A percentile compares a stretch with the other conserved stretches of the same genome.
Evolutionary conservation across 2,113 vertebrate genomes (phyloP).

Genomic region (Nothobranchius furzeri): DNA sequence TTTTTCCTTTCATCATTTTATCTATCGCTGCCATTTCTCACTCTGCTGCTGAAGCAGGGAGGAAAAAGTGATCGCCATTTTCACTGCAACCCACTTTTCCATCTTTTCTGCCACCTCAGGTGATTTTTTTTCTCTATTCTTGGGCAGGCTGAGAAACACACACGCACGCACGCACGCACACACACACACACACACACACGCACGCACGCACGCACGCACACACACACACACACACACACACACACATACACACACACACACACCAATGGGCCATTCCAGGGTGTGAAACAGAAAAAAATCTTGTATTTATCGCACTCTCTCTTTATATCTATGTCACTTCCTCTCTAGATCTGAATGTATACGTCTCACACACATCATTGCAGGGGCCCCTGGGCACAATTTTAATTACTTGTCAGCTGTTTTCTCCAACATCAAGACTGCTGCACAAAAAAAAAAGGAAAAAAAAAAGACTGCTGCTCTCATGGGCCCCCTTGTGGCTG

Average conservation of each 20-base stretch:
- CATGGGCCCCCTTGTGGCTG: too few relatives aligned
- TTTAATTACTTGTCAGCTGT: too few relatives aligned
- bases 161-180: neutral
- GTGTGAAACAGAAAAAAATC: constrained; percentile 33
- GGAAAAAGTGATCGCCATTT: constrained; percentile 26
- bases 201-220: neutral
- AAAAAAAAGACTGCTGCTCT: too few relatives aligned
- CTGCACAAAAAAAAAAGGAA: too few relatives aligned
- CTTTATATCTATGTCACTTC: neutral
- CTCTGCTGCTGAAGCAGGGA: constrained; percentile 6
- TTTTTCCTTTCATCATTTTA: neutral
- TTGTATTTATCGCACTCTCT: constrained; percentile 19
- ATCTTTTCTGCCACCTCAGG: constrained; percentile 44
- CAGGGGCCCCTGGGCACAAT: too few relatives aligned
- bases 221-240: too few relatives aligned
- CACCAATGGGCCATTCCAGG: constrained; percentile 4
- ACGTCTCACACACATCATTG: too few relatives aligned
- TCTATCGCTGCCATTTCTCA: constrained; percentile 1
- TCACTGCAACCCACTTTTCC: constrained; percentile 38
- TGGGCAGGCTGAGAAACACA: constrained; percentile 17
- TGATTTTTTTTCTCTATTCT: constrained; percentile 29
- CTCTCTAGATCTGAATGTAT: neutral
- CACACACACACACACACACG: neutral
- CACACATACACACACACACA: too few relatives aligned
- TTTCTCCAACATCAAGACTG: too few relatives aligned